Evolutionary conservation across 92 coral and sea anemone species (phyloP).

Genomic region (Phenganax stokvisi): DNA sequence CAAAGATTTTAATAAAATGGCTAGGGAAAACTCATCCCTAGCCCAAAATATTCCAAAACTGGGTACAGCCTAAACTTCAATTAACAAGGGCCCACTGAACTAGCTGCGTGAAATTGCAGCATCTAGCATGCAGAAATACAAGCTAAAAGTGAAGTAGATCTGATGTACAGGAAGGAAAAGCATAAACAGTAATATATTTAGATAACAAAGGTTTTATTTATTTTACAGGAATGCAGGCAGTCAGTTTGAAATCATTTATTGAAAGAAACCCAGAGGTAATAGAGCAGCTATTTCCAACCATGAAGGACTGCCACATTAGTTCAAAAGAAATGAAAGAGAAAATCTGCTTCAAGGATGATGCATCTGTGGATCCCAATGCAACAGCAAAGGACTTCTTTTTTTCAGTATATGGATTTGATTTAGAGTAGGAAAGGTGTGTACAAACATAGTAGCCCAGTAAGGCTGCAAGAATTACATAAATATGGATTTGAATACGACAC

Average conservation of each 20-base stretch:
- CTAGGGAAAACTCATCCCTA: no score
- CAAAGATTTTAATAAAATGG: no score
- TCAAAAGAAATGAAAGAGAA: slow-evolving; percentile 14
- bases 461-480: no score
- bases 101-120: no score
- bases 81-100: no score
- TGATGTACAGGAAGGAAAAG: no score
- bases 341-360: neutral
- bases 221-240: slow-evolving; percentile 12
- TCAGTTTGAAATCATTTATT: neutral
- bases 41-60: no score
- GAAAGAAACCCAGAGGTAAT: neutral
- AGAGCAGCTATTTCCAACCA: neutral
- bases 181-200: neutral
- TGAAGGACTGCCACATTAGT: neutral
- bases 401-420: neutral
- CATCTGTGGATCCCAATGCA: neutral
- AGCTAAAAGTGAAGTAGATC: no score
- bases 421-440: slow-evolving; percentile 14
- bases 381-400: neutral
- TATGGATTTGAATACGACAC: no score
- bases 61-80: no score
- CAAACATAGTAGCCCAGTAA: neutral
- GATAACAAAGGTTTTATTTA: neutral
- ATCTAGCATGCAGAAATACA: no score